These are phyloP conservation scores for Penaeus indicus DNA, from an alignment of 1,140 invertebrate species.

Conservation along the genomic window DNA sequence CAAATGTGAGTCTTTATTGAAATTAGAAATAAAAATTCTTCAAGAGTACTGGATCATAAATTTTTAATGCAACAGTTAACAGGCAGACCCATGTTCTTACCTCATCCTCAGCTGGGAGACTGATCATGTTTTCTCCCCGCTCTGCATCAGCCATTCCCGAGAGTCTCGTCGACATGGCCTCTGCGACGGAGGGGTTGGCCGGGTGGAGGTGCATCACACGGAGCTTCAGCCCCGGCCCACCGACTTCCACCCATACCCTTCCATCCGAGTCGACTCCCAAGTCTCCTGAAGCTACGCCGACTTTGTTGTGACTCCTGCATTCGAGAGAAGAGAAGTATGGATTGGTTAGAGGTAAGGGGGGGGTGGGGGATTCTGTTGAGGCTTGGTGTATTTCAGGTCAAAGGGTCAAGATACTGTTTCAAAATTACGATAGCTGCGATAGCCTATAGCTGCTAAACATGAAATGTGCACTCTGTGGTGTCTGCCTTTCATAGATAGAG, in stretches of 20 bases:
- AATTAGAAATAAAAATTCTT: too few relatives aligned
- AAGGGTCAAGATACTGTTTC: too few relatives aligned
- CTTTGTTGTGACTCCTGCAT: slow-evolving; percentile 34
- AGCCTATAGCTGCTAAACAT: too few relatives aligned
- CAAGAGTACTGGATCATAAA: not conserved
- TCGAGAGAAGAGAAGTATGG: too few relatives aligned
- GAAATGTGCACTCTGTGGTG: too few relatives aligned
- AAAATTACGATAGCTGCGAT: too few relatives aligned
- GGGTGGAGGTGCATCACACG: slow-evolving; percentile 64
- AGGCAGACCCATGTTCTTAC: not conserved
- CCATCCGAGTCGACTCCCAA: slow-evolving; percentile 48
- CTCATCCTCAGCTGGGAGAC: slow-evolving; percentile 48
- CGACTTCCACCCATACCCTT: slow-evolving; percentile 55
- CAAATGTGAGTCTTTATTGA: too few relatives aligned
- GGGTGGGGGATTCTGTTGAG: too few relatives aligned
- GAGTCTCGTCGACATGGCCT: slow-evolving; percentile 21
- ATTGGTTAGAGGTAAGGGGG: too few relatives aligned
- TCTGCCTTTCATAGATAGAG: not conserved
- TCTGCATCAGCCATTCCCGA: not conserved
- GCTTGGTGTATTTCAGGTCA: too few relatives aligned
- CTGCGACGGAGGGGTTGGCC: slow-evolving; percentile 59
- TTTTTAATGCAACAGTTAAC: not conserved
- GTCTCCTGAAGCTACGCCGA: slow-evolving; percentile 46
- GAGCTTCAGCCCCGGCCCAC: slow-evolving; percentile 33
- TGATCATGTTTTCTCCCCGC: slow-evolving; percentile 31